Conservation (phyloP, 2,113 vertebrate genomes). For the Sylvilagus bachmani region DNA sequence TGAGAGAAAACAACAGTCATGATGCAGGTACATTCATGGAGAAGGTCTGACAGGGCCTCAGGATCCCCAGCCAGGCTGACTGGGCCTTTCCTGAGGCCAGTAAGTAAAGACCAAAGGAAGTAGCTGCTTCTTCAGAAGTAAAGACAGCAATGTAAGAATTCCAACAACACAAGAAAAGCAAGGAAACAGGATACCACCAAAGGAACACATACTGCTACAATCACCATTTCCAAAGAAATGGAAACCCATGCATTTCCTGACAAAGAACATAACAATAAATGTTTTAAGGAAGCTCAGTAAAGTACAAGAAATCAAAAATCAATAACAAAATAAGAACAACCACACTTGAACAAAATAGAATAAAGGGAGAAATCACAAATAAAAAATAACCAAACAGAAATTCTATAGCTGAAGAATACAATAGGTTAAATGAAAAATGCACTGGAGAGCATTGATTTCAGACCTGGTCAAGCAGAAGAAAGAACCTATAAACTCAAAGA, state of each 20-base stretch:
- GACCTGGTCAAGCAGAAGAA: neutral
- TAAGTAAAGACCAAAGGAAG: neutral
- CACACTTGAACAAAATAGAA: neutral
- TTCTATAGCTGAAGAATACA: neutral
- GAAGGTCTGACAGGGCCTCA: neutral
- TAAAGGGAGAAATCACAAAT: neutral
- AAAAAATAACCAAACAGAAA: neutral
- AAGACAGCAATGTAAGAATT: neutral
- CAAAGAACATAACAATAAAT: neutral
- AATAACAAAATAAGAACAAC: neutral
- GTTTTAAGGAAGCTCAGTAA: neutral
- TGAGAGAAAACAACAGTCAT: neutral
- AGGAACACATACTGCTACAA: neutral
- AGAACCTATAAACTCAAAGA: neutral
- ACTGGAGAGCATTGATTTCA: neutral
- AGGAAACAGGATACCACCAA: neutral
- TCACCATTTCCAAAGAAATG: neutral
- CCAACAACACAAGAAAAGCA: neutral
- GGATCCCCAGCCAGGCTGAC: neutral
- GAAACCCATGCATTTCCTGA: neutral
- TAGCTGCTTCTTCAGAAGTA: neutral
- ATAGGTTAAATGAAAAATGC: neutral
- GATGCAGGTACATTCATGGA: neutral
- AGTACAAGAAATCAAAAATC: neutral
- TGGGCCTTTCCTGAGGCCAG: neutral